These are phyloP conservation scores for Epiblema foenella DNA, from an alignment of 2,888 invertebrate species.

Conservation along the genomic window DNA sequence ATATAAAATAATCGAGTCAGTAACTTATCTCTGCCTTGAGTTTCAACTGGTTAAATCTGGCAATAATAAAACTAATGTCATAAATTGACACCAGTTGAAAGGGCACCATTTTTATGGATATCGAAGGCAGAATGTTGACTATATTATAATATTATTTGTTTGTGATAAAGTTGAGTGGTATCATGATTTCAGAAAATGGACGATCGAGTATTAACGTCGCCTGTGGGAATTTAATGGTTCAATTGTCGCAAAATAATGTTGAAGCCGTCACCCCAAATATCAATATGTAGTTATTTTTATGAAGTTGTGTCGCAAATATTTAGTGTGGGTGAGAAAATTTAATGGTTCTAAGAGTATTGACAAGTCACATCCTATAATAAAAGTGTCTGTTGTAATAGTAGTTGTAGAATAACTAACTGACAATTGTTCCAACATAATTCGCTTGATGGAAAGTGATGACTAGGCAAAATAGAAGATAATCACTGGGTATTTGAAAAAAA, in stretches of 20 bases:
- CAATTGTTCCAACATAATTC: not conserved
- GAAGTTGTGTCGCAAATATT: no score
- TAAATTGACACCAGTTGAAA: constrained; percentile 16
- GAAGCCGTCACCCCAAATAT: not conserved
- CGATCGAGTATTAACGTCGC: not conserved
- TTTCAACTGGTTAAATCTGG: not conserved
- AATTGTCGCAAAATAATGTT: constrained; percentile 1
- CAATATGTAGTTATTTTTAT: not conserved
- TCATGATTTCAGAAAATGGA: not conserved
- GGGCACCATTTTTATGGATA: constrained; percentile 9
- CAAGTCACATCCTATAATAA: no score
- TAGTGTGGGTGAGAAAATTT: no score
- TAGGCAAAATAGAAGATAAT: no score
- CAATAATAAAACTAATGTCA: constrained; percentile 16
- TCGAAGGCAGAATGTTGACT: not conserved
- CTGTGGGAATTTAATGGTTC: constrained; percentile 1
- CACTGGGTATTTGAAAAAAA: no score
- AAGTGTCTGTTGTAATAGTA: no score
- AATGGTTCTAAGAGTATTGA: no score
- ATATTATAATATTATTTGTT: constrained; percentile 3
- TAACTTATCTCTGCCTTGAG: not conserved
- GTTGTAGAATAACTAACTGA: no score
- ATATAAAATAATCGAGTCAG: not conserved
- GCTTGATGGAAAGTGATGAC: no score
- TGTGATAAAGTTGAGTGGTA: not conserved